Evolutionary conservation across 2,113 vertebrate genomes (phyloP).

Genomic region (Rhynchomys soricoides): DNA sequence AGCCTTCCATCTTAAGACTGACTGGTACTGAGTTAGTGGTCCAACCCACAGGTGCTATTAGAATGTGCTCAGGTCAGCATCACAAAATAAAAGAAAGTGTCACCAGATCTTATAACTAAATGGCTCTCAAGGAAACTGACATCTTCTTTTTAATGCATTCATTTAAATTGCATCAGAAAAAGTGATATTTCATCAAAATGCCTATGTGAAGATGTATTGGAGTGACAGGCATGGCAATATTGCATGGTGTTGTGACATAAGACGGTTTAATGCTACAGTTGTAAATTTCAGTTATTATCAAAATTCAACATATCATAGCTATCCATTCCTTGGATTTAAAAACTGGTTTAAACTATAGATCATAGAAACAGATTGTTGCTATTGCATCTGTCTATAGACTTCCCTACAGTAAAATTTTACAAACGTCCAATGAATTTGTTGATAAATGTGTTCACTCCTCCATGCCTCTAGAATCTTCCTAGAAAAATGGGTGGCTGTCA

Average conservation of each 20-base stretch:
- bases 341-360: neutral
- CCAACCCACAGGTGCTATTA: neutral
- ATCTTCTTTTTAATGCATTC: neutral
- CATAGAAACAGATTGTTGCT: neutral
- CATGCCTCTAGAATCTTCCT: neutral
- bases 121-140: neutral
- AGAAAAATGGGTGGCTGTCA: neutral
- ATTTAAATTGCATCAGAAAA: neutral
- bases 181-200: neutral
- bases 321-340: neutral
- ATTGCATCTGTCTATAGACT: neutral
- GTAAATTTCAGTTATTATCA: neutral
- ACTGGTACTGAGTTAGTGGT: neutral
- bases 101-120: neutral
- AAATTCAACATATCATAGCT: neutral
- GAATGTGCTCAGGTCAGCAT: neutral
- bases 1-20: neutral
- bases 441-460: neutral
- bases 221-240: neutral
- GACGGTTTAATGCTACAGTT: neutral
- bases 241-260: neutral
- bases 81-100: neutral
- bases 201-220: neutral
- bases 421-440: neutral
- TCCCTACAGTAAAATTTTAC: neutral